Conservation (phyloP, 1,140 invertebrate species). For the Scaptodrosophila lebanonensis region DNA sequence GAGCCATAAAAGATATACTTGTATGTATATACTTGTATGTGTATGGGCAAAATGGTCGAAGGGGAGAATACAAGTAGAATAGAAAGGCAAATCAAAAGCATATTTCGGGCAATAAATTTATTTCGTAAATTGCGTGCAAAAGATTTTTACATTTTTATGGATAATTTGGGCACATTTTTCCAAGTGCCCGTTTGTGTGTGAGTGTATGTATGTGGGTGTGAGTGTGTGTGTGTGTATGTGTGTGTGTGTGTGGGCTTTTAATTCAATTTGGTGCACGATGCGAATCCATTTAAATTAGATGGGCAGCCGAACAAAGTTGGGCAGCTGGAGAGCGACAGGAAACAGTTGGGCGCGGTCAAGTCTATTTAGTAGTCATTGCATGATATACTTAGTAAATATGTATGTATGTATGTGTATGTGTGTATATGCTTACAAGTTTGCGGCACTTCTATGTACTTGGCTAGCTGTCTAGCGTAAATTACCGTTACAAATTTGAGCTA, state of each 20-base stretch:
- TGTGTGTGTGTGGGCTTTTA: not conserved
- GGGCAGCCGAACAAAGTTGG: not conserved
- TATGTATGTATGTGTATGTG: no score
- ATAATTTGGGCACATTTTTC: slow-evolving; percentile 40
- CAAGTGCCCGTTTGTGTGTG: no score
- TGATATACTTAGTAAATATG: slow-evolving; percentile 45
- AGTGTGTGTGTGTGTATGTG: not conserved
- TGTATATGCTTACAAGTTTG: no score
- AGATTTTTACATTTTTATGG: slow-evolving; percentile 75
- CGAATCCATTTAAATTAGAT: no score
- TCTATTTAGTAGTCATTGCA: slow-evolving; percentile 46
- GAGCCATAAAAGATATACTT: slow-evolving; percentile 44
- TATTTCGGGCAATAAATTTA: slow-evolving; percentile 50
- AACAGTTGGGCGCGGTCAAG: slow-evolving; percentile 40
- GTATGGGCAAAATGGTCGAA: no score
- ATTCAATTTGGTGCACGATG: slow-evolving; percentile 24
- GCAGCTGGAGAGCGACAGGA: no score
- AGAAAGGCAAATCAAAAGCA: slow-evolving; percentile 8
- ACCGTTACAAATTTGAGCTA: slow-evolving; percentile 50
- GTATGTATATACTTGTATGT: no score
- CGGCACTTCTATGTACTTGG: slow-evolving; percentile 1
- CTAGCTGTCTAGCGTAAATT: slow-evolving; percentile 38
- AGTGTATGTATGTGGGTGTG: no score
- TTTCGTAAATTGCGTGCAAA: slow-evolving; percentile 51
- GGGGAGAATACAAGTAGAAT: no score